Evolutionary conservation across 2,888 invertebrate genomes (phyloP).

Genomic region (Ochropleura plecta): DNA sequence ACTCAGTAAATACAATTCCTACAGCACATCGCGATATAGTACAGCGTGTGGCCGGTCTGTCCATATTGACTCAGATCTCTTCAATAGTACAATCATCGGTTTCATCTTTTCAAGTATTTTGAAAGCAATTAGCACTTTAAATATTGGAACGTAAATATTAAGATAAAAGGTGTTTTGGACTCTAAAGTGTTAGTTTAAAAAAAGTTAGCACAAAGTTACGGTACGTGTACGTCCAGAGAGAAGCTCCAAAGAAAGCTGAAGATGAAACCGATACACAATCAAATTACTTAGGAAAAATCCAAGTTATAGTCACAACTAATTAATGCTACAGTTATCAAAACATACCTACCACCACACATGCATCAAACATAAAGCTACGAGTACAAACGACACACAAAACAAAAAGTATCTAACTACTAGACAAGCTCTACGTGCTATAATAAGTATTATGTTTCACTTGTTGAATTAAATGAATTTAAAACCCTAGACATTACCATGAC

Average conservation of each 20-base stretch:
- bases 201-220: slow-evolving; percentile 48
- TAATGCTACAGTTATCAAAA: slow-evolving; percentile 68
- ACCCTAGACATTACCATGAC: slow-evolving; percentile 70
- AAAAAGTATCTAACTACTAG: slow-evolving; percentile 76
- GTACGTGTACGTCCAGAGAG: slow-evolving; percentile 48
- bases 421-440: slow-evolving; percentile 81
- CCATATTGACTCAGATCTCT: slow-evolving; percentile 65
- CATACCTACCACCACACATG: slow-evolving; percentile 81
- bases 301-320: slow-evolving; percentile 64
- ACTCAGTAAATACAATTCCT: slow-evolving; percentile 85
- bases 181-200: slow-evolving; percentile 39
- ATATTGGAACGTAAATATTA: slow-evolving; percentile 46
- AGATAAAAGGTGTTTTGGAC: slow-evolving; percentile 36
- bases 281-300: slow-evolving; percentile 68
- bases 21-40: slow-evolving; percentile 83
- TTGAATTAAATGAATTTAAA: slow-evolving; percentile 74
- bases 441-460: slow-evolving; percentile 68
- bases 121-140: slow-evolving; percentile 59
- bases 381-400: slow-evolving; percentile 75
- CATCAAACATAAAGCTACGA: slow-evolving; percentile 78
- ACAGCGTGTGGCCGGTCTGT: slow-evolving; percentile 79
- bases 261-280: slow-evolving; percentile 76
- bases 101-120: slow-evolving; percentile 60
- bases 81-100: slow-evolving; percentile 63
- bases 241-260: slow-evolving; percentile 66